Base-by-base conservation (phyloP, 2,888 invertebrate genomes). In the Phania funesta region DNA sequence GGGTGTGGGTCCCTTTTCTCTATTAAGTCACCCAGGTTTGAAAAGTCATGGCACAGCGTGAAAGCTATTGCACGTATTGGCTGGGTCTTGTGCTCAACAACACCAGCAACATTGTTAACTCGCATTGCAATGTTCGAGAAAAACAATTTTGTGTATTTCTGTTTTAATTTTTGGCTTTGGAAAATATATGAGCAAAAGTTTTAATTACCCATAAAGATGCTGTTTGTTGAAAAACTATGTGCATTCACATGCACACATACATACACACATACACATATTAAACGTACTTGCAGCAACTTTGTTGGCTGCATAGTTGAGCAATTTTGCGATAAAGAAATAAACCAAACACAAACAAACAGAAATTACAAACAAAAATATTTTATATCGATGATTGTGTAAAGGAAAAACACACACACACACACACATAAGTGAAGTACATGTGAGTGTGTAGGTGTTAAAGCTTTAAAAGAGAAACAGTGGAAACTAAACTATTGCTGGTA, bases 131-230 rank as follows among this genome's bases (percentile, higher is more conserved):
- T 67, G 18, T 60, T 81, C 77, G 48, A 56, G 38, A 54, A 70
- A 78, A 78, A 65, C 71, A 64, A 78, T 71, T 78, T 70, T 64
- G 20, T 64, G 26, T 38, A 44, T 38, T 75, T 41, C 22, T 58
- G 50, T 75, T 58, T 75, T 58, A 56, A 56, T 67, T 74, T 77
- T 82, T 52, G 54, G 68, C 77, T 82, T 54, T 83, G 46, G 62
- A 80, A 70, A 83, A 83, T 83, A 83, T 88, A 89, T 87, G 87
- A 86, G 86, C 44, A 87, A 89, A 88, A 88, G 86, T 88, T 88
- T 88, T 88, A 88, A 88, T 88, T 88, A 89, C 87, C 89, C 89
- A 89, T 89, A 87, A 89, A 88, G 87, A 88, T 88, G 87, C 86
- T 86, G 83, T 74, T 77, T 68, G 81, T 77, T 77, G 35, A 41